A percentile compares a stretch with the other conserved stretches of the same genome.
Evolutionary conservation across 2,888 invertebrate species (phyloP).

Genomic region (Tipula lateralis): DNA sequence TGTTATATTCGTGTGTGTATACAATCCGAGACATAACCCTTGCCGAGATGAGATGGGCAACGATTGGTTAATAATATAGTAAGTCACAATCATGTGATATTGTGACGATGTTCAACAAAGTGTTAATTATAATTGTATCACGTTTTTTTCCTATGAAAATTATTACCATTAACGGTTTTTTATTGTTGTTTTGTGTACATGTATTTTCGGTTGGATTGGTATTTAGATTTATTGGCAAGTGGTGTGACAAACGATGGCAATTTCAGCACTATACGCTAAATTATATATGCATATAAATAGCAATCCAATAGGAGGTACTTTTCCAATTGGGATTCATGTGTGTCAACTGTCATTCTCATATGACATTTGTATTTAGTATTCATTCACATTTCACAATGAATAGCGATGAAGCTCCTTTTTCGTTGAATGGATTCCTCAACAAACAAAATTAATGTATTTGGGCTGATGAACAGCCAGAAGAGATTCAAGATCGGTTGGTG

Average conservation of each 20-base stretch:
- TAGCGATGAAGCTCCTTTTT: too few relatives aligned
- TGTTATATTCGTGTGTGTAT: too few relatives aligned
- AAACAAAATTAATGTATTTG: too few relatives aligned
- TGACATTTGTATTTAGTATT: too few relatives aligned
- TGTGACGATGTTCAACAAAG: background rate
- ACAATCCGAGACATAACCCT: background rate
- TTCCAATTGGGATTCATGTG: too few relatives aligned
- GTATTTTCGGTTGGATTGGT: background rate
- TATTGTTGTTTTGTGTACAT: background rate
- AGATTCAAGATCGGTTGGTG: too few relatives aligned
- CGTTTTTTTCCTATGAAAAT: background rate
- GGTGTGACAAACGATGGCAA: background rate
- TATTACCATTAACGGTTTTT: constrained; percentile 12
- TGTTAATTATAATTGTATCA: constrained; percentile 15
- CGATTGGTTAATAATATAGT: background rate
- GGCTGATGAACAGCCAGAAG: too few relatives aligned
- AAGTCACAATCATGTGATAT: background rate
- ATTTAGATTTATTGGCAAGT: background rate
- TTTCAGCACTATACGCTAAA: background rate
- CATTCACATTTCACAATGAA: too few relatives aligned
- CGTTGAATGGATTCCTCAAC: too few relatives aligned
- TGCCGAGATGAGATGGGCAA: background rate
- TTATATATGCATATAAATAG: background rate
- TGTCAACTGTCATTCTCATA: too few relatives aligned
- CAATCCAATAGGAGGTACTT: too few relatives aligned